phyloP scores from a whole-genome alignment of 2,797 vertebrate genomes.

The Labeo calbasu region DNA sequence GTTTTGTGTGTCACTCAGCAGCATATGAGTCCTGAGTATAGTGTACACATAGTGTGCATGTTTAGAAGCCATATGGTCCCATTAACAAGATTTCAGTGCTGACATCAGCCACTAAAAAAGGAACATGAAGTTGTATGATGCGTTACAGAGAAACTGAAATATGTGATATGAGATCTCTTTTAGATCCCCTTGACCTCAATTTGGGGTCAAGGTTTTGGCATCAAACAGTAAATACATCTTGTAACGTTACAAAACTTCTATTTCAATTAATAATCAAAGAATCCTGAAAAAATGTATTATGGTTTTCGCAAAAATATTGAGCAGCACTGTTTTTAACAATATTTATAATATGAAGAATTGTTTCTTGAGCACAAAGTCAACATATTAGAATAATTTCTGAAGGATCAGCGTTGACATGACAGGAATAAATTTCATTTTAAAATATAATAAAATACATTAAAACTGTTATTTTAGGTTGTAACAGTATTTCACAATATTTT shows the following conservation, averaged over 20 bases:
- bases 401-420: neutral
- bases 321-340: neutral
- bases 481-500: neutral
- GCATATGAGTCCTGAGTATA: neutral
- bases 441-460: neutral
- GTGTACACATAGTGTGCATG: neutral
- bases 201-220: neutral
- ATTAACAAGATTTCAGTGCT: constrained; percentile 21
- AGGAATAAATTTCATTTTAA: neutral
- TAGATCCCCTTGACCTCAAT: neutral
- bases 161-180: neutral
- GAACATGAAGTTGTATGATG: constrained; percentile 19
- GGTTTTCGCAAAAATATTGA: neutral
- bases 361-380: neutral
- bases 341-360: neutral
- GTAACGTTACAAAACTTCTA: neutral
- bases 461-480: neutral
- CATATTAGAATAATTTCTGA: neutral
- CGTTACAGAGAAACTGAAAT: constrained; percentile 1
- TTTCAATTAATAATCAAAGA: neutral
- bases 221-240: neutral
- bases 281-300: neutral
- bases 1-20: neutral
- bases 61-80: neutral
- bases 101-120: constrained; percentile 19